Base-by-base conservation (phyloP, 1,140 invertebrate genomes). In the Mercenaria mercenaria region DNA sequence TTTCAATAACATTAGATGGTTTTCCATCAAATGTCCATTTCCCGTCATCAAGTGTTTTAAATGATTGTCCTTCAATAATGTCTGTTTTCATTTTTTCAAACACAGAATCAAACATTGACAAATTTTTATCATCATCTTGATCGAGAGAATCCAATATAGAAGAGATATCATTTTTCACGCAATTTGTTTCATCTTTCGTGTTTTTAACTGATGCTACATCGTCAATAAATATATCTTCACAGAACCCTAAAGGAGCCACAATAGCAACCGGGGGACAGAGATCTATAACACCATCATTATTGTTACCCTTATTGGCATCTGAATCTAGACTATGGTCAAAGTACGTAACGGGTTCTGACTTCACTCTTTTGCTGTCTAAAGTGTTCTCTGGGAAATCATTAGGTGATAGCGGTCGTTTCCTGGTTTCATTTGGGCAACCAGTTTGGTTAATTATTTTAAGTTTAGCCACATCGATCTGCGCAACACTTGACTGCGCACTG, bases 61-160 rank as follows among this genome's bases (percentile, higher is more conserved):
- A 85, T 39, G 83, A 85, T 11, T 85, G 61, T n/a, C 67, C 69
- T 6, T 61, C 43, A 8, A 85, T 15, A 23, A 85, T 50, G 39
- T 85, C 83, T 29, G 43, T 56, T 69, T 72, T 85, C n/a, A 85
- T 72, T 74, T 76, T 85, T n/a, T 85, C 83, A 74, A 85, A 85
- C 8, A 52, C 83, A 11, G 67, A 34, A 52, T 85, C 83, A 76
- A 67, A 52, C 43, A 85, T 39, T 23, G n/a, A 72, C 18, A 50
- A 29, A 76, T 18, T 52, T 67, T 82, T 82, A 6, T 43, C 80
- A 41, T 82, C 59, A 26, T 15, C n/a, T n/a, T 67, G 20, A n/a
- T 59, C 80, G 0, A 82, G 26, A n/a, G 80, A 64, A 34, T 82
- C 80, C 1, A 82, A 26, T 6, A 82, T 18, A 39, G 59, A 81